Evolutionary conservation across 1,140 invertebrate genomes (phyloP).

Genomic region (Trachymyrmex septentrionalis): DNA sequence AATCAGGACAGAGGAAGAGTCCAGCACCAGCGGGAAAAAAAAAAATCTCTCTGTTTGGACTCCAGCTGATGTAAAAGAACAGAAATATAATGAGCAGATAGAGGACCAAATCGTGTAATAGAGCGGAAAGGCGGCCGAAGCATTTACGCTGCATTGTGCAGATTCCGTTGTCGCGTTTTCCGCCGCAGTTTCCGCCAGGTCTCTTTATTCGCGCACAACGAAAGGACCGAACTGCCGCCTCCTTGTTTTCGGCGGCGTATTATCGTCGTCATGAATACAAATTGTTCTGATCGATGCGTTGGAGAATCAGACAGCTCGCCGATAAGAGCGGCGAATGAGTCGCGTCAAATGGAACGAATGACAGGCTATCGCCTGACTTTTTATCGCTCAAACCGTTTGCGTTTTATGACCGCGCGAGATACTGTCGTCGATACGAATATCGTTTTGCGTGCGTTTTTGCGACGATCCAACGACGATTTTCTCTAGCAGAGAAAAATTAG

Average conservation of each 20-base stretch:
- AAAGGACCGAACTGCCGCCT: constrained; percentile 3
- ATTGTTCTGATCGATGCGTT: not conserved
- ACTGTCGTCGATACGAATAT: not conserved
- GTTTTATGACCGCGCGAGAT: constrained; percentile 21
- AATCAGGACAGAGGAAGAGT: not conserved
- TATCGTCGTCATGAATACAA: constrained; percentile 42
- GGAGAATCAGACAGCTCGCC: not conserved
- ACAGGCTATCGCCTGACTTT: constrained; percentile 6
- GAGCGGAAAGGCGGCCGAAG: constrained; percentile 15
- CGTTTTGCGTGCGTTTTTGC: constrained; percentile 3
- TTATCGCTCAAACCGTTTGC: constrained; percentile 25
- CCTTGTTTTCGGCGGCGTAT: constrained; percentile 29
- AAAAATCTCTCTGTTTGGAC: not conserved
- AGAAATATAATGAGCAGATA: not conserved
- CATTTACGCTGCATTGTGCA: constrained; percentile 21
- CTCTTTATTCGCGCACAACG: not conserved
- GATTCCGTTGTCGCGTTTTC: not conserved
- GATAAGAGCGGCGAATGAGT: constrained; percentile 27
- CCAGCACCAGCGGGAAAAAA: not conserved
- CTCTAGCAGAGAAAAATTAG: not conserved
- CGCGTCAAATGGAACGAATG: constrained; percentile 22
- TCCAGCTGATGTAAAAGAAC: too few species aligned
- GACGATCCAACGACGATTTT: not conserved
- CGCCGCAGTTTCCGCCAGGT: not conserved
- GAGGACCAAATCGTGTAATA: constrained; percentile 28